Evolutionary conservation across 2,888 invertebrate genomes (phyloP).

Genomic region (Biston betularia): DNA sequence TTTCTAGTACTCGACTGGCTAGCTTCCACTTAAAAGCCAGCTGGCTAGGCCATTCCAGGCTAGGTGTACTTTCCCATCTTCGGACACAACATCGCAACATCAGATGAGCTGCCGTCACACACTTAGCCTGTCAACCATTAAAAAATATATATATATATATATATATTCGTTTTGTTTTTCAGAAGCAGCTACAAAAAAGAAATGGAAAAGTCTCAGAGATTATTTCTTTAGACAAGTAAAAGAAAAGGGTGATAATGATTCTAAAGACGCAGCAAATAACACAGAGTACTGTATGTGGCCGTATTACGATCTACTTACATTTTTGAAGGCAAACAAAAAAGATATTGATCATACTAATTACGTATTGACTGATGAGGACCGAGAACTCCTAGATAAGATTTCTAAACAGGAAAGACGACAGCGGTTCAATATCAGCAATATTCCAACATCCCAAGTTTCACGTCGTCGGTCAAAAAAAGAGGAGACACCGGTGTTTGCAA

Average conservation of each 20-base stretch:
- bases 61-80: too few relatives aligned
- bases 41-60: too few relatives aligned
- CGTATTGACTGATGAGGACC: neutral
- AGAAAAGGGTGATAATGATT: neutral
- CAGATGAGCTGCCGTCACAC: too few relatives aligned
- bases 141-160: too few relatives aligned
- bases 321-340: neutral
- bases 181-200: slow-evolving; percentile 6
- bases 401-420: neutral
- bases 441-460: neutral
- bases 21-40: too few relatives aligned
- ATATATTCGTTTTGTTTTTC: neutral
- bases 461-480: neutral
- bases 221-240: slow-evolving; percentile 21
- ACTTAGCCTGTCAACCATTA: too few relatives aligned
- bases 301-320: neutral
- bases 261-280: neutral
- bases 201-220: slow-evolving; percentile 26
- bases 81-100: too few relatives aligned
- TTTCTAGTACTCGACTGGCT: too few relatives aligned
- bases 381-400: neutral
- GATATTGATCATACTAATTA: neutral
- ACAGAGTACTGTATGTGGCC: neutral
- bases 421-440: neutral
- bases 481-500: neutral